These are phyloP conservation scores for Sarcoramphus papa DNA, from an alignment of 2,797 vertebrate species.

Conservation along the genomic window DNA sequence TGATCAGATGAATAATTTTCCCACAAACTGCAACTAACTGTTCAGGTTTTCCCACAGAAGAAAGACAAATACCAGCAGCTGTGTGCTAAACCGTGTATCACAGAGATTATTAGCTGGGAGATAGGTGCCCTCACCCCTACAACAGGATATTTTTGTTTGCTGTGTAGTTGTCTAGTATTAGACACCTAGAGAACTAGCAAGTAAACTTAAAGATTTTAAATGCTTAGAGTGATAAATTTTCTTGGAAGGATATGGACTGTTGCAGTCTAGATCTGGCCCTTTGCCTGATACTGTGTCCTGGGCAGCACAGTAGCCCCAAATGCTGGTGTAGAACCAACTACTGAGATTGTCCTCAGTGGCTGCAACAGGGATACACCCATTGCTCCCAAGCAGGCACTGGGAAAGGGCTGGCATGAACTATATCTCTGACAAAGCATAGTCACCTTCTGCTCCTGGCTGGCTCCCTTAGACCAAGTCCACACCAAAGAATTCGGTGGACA, in stretches of 20 bases:
- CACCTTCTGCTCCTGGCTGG: background rate
- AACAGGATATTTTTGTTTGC: background rate
- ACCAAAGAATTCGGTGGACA: background rate
- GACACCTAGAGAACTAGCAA: background rate
- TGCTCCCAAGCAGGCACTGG: background rate
- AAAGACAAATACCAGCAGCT: background rate
- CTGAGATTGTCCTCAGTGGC: background rate
- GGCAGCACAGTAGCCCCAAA: background rate
- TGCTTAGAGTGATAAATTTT: background rate
- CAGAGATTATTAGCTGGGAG: background rate
- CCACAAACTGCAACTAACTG: background rate
- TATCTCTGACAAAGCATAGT: background rate
- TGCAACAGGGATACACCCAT: too few species aligned
- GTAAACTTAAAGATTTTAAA: background rate
- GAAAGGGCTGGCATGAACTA: background rate
- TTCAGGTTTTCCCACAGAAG: background rate
- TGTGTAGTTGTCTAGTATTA: background rate
- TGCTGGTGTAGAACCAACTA: background rate
- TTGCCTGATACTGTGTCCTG: background rate
- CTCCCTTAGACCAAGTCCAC: background rate
- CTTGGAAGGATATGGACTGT: background rate
- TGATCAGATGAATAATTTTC: background rate
- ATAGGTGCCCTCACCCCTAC: background rate
- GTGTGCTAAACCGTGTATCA: background rate
- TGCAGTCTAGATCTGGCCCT: background rate